A percentile compares a stretch with the other conserved stretches of the same genome.
Evolutionary conservation across 2,113 vertebrate genomes (phyloP).

Genomic region (Ornithorhynchus anatinus): DNA sequence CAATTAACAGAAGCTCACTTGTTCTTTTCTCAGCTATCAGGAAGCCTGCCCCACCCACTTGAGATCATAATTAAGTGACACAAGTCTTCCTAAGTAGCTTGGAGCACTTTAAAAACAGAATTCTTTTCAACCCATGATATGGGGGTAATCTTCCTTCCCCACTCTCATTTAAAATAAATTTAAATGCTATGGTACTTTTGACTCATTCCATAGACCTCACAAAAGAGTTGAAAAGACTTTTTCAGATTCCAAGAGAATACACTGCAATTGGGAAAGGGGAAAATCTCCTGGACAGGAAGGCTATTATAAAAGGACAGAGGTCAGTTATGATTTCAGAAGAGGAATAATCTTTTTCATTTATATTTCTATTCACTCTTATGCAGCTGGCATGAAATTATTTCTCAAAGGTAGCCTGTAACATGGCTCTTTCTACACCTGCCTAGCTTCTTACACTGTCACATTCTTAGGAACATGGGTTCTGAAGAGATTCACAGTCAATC

Average conservation of each 20-base stretch:
- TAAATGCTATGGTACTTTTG: too few species aligned
- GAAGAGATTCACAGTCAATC: too few species aligned
- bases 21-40: background rate
- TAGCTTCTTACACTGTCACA: background rate
- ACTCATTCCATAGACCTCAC: background rate
- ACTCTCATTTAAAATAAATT: too few species aligned
- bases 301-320: background rate
- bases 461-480: too few species aligned
- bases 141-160: too few species aligned
- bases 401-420: background rate
- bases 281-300: background rate
- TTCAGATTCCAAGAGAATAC: background rate
- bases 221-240: background rate
- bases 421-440: background rate
- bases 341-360: background rate
- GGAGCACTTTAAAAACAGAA: too few species aligned
- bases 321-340: background rate
- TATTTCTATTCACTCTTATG: background rate
- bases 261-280: background rate
- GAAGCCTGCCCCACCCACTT: background rate
- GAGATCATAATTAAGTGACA: background rate
- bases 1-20: constrained; percentile 11
- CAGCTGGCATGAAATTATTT: background rate
- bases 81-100: background rate
- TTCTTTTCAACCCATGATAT: too few species aligned